These are phyloP conservation scores for Camponotus vicinus DNA, from an alignment of 1,140 invertebrate genomes.

Conservation along the genomic window DNA sequence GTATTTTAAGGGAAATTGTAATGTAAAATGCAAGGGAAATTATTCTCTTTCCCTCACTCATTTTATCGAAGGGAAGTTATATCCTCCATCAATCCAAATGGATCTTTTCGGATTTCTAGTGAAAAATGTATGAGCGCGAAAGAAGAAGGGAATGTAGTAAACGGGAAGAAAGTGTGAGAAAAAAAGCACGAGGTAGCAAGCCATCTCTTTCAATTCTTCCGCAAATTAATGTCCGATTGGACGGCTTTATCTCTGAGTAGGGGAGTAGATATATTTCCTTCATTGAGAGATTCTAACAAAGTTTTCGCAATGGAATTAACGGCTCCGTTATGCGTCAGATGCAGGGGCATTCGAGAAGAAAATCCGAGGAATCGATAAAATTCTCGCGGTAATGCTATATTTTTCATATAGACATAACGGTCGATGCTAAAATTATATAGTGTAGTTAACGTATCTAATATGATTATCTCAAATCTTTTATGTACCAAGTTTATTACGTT, in stretches of 20 bases:
- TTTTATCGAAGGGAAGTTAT: constrained; percentile 18
- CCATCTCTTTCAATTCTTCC: constrained; percentile 51
- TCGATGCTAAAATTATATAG: not conserved
- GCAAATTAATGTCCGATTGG: constrained; percentile 52
- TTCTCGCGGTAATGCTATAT: constrained; percentile 14
- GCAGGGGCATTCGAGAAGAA: constrained; percentile 19
- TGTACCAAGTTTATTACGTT: not conserved
- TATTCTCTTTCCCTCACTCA: not conserved
- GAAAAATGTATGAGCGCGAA: constrained; percentile 47
- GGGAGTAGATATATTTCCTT: constrained; percentile 47
- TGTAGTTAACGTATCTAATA: not conserved
- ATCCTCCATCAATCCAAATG: constrained; percentile 42
- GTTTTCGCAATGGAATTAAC: constrained; percentile 42
- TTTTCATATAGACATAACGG: constrained; percentile 14
- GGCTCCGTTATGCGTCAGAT: constrained; percentile 45
- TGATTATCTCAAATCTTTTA: constrained; percentile 6
- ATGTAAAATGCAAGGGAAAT: not conserved
- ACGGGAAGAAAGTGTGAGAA: constrained; percentile 32
- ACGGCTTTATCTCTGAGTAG: constrained; percentile 53
- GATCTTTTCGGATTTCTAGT: constrained; percentile 45
- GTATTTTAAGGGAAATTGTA: not conserved
- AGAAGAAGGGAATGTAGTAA: constrained; percentile 14
- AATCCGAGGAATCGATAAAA: constrained; percentile 24
- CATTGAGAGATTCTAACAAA: constrained; percentile 45
- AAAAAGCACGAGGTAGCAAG: constrained; percentile 29